A percentile compares a stretch with the other conserved stretches of the same genome.
Evolutionary conservation across 2,113 vertebrate genomes (phyloP).

Genomic region (Coregonus clupeaformis): DNA sequence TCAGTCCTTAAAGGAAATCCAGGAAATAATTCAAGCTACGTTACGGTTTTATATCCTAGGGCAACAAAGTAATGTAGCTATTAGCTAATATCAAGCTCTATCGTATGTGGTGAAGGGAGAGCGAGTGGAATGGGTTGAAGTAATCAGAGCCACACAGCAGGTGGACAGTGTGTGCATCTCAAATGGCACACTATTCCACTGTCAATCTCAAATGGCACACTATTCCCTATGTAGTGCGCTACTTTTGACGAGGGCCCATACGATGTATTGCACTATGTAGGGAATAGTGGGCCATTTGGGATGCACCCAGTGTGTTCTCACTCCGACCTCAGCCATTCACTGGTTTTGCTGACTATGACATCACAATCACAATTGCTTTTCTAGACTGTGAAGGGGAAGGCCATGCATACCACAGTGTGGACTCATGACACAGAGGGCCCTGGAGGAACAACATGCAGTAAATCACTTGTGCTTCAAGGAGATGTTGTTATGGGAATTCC

Average conservation of each 20-base stretch:
- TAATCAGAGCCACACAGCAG: constrained; percentile 58
- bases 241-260: too few relatives aligned
- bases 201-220: too few relatives aligned
- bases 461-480: constrained; percentile 49
- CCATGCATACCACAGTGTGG: constrained; percentile 67
- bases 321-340: constrained; percentile 62
- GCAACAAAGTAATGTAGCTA: constrained; percentile 39
- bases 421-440: constrained; percentile 52
- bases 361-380: constrained; percentile 75
- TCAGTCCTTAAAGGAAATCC: too few relatives aligned
- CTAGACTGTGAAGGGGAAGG: constrained; percentile 68
- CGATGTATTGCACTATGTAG: background rate
- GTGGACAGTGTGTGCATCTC: constrained; percentile 29
- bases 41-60: constrained; percentile 38
- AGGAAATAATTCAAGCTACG: constrained; percentile 22
- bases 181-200: too few relatives aligned
- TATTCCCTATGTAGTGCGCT: background rate
- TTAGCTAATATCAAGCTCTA: constrained; percentile 67
- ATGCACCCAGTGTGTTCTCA: constrained; percentile 33
- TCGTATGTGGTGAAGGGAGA: constrained; percentile 50
- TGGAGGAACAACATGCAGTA: constrained; percentile 52
- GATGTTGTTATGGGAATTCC: constrained; percentile 52
- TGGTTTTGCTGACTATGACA: constrained; percentile 73
- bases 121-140: constrained; percentile 68
- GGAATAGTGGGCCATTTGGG: background rate